phyloP scores from a whole-genome alignment of 2,888 invertebrate genomes.

The Lucinisca nassula region DNA sequence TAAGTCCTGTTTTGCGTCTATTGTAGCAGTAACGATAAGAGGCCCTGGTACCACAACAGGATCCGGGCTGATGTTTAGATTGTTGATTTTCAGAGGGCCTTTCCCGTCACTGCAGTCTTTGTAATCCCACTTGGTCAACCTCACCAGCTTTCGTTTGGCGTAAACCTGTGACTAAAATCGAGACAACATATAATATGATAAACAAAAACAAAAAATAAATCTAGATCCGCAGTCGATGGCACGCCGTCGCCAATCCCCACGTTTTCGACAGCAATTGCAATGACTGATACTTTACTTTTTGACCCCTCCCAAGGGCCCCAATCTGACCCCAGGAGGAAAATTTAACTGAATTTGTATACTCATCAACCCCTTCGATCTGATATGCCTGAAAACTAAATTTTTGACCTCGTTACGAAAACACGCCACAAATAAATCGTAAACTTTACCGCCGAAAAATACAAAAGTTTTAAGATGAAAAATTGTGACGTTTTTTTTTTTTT shows the following conservation, averaged over 20 bases:
- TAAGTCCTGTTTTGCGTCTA: background rate
- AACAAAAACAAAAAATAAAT: background rate
- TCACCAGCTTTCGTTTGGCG: background rate
- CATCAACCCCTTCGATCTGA: no score
- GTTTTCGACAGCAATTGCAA: background rate
- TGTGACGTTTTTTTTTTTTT: no score
- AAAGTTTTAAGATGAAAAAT: no score
- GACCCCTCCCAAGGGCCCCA: background rate
- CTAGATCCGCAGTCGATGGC: background rate
- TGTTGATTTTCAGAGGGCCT: background rate
- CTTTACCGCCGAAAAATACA: no score
- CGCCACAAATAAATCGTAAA: no score
- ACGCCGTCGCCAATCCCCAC: background rate
- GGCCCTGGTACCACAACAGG: constrained; percentile 30
- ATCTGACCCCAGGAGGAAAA: background rate
- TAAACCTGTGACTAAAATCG: background rate
- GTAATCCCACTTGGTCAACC: constrained; percentile 52
- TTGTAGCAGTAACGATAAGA: constrained; percentile 11
- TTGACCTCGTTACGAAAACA: no score
- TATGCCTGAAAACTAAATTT: no score
- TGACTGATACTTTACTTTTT: background rate
- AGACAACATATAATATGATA: background rate
- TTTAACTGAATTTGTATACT: background rate
- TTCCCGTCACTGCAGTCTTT: constrained; percentile 30
- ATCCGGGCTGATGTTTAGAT: constrained; percentile 23